Conservation (phyloP, 2,888 invertebrate species). For the Himalopsyche kuldschensis region DNA sequence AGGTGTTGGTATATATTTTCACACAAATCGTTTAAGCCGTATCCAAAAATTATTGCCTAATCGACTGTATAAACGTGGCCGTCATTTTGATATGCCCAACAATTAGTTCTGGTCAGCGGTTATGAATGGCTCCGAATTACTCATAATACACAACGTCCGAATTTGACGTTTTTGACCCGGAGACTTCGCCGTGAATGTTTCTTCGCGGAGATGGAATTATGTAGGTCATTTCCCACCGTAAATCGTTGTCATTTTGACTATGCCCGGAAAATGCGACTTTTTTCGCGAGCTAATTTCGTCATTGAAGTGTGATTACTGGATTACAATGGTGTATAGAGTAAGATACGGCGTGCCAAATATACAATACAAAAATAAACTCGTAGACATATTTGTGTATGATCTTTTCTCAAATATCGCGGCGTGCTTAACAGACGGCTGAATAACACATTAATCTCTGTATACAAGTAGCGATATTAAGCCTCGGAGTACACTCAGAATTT, state of each 20-base stretch:
- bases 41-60: background rate
- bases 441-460: too few relatives aligned
- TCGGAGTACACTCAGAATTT: too few relatives aligned
- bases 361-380: background rate
- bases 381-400: background rate
- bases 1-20: background rate
- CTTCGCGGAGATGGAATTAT: too few relatives aligned
- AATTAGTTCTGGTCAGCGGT: background rate
- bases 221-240: too few relatives aligned
- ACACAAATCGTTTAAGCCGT: background rate
- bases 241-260: too few relatives aligned
- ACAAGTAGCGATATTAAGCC: too few relatives aligned
- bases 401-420: background rate
- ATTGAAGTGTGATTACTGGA: background rate
- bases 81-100: background rate
- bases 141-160: background rate
- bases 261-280: too few relatives aligned
- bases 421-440: too few relatives aligned
- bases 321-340: background rate
- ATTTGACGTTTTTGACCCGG: too few relatives aligned
- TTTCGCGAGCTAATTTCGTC: background rate
- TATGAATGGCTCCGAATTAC: background rate
- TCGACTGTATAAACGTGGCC: background rate
- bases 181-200: too few relatives aligned
- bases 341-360: background rate